Conservation (phyloP, 2,113 vertebrate genomes). For the Halcyon senegalensis region DNA sequence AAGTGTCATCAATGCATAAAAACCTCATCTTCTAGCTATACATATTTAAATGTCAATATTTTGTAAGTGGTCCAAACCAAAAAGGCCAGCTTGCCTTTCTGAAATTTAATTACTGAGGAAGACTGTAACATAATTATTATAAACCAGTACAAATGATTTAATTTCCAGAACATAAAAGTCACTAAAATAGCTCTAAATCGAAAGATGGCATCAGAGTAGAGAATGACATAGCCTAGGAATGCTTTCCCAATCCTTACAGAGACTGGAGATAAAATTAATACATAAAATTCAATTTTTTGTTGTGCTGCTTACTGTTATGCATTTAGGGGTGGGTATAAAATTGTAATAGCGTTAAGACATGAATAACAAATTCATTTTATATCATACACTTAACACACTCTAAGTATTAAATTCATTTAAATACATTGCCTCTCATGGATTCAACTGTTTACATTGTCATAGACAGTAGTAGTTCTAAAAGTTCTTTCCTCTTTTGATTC, state of each 20-base stretch:
- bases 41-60: neutral
- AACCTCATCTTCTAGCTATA: neutral
- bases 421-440: neutral
- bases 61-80: neutral
- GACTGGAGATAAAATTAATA: neutral
- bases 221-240: neutral
- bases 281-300: neutral
- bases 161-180: neutral
- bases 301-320: neutral
- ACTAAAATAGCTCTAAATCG: neutral
- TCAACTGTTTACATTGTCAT: neutral
- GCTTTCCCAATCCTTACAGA: neutral
- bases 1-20: neutral
- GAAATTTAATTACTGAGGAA: constrained; percentile 17
- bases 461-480: neutral
- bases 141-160: neutral
- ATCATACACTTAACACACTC: neutral
- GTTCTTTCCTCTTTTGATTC: neutral
- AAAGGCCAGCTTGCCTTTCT: constrained; percentile 2
- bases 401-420: constrained; percentile 46
- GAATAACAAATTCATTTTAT: constrained; percentile 15
- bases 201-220: constrained; percentile 7
- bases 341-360: constrained; percentile 2
- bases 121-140: constrained; percentile 10
- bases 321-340: constrained; percentile 32